Base-by-base conservation (phyloP, 2,113 vertebrate genomes). In the Bettongia penicillata region DNA sequence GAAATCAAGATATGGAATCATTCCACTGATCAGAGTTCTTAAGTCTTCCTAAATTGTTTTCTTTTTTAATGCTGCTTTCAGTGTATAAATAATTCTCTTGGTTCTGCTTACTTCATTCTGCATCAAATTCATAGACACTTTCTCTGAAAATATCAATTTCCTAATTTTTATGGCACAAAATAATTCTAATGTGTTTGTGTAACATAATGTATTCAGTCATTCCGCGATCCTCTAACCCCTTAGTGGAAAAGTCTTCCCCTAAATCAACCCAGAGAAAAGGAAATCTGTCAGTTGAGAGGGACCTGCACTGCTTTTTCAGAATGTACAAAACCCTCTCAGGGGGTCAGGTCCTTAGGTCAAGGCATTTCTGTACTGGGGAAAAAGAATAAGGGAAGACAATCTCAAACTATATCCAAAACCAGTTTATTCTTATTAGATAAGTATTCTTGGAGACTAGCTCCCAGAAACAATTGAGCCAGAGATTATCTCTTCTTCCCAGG, bases 381-480 rank as follows among this genome's bases (percentile, higher is more conserved):
- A n/a, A 95, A 92, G n/a, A 96, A 68, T 10, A 50, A 94, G 50
- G 50, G 53, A 91, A 16, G 31, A 89, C 55, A 91, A 52, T 51
- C 48, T 68, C n/a, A 51, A 50, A 89, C 11, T 93, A 84, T 43
- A 14, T 52, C 48, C 0, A 53, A 51, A 19, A 84, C 37, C 43
- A 94, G 91, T 68, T 89, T 48, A 49, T 11, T 49, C 53, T 90
- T 52, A 14, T 28, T 53, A 31, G 3, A 3, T 68, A 68, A 68
- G 57, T 68, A 31, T 68, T 68, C 1, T 37, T 37, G 57, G 7
- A 68, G 0, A 68, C 57, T 37, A 68, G 28, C 3, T 14, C 57
- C 57, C 19, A 68, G 12, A 68, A 68, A 68, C 31, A 68, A 12
- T 31, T 68, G 12, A 31, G 3, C 57, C 57, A 68, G 11, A 68